Conservation (phyloP, 2,797 vertebrate genomes). For the Megaceryle alcyon region DNA sequence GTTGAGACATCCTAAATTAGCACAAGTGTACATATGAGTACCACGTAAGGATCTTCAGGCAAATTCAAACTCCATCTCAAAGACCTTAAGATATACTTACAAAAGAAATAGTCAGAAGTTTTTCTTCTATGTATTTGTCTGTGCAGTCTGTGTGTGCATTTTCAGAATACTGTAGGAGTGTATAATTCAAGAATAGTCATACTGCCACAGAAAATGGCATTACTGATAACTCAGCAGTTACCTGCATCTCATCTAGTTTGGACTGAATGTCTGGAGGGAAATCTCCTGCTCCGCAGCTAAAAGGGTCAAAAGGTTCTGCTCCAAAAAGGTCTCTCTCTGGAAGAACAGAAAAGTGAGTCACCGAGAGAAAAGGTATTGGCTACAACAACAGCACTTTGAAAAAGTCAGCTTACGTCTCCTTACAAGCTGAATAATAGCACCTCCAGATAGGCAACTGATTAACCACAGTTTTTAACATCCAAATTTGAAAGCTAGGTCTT, state of each 20-base stretch:
- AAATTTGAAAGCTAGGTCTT: background rate
- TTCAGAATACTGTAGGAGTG: background rate
- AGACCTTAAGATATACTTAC: background rate
- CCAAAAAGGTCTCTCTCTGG: slow-evolving; percentile 95
- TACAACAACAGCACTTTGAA: fast-evolving
- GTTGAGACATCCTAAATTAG: background rate
- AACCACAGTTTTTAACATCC: background rate
- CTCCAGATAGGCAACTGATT: background rate
- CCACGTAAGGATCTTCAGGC: background rate
- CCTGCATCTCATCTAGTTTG: slow-evolving; percentile 99
- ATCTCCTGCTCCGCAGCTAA: slow-evolving; percentile 94
- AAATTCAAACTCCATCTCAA: background rate
- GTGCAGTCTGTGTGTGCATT: background rate
- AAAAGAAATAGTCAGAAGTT: background rate
- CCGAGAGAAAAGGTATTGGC: background rate
- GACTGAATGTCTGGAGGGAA: slow-evolving; percentile 98
- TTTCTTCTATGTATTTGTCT: background rate
- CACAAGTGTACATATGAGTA: background rate
- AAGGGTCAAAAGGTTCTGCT: slow-evolving; percentile 97
- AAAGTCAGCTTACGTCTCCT: background rate
- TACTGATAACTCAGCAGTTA: slow-evolving; percentile 74
- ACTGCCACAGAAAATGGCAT: background rate
- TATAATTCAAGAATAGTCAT: background rate
- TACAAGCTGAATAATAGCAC: background rate
- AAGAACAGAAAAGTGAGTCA: slow-evolving; percentile 64